phyloP scores from a whole-genome alignment of 2,113 vertebrate species.

The Nerophis lumbriciformis region DNA sequence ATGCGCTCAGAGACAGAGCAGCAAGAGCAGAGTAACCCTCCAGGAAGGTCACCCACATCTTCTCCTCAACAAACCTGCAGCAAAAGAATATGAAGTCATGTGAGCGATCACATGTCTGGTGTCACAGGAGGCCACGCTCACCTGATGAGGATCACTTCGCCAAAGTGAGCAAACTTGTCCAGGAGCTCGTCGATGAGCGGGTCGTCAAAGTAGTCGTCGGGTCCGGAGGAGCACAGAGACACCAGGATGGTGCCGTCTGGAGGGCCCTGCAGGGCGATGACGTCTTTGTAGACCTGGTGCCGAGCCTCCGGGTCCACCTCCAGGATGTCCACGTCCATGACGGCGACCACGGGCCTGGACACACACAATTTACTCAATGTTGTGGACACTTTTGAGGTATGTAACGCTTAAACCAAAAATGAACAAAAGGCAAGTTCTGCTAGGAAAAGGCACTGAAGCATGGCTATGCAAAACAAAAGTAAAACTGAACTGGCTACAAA shows the following conservation, averaged over 20 bases:
- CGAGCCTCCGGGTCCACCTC: constrained; percentile 92
- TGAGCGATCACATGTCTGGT: background rate
- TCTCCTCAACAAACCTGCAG: constrained; percentile 93
- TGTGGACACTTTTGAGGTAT: background rate
- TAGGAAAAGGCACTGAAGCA: too few relatives aligned
- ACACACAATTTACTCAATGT: background rate
- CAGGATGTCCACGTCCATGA: constrained; percentile 92
- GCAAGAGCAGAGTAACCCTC: constrained; percentile 92
- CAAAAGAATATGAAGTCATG: background rate
- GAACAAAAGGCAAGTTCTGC: too few relatives aligned
- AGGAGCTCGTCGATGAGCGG: constrained; percentile 90
- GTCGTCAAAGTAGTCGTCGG: constrained; percentile 88
- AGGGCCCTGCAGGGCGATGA: constrained; percentile 88
- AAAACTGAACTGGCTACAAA: too few relatives aligned
- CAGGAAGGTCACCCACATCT: constrained; percentile 98
- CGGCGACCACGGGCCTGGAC: constrained; percentile 87
- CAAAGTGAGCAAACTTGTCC: constrained; percentile 86
- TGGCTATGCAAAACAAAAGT: too few relatives aligned
- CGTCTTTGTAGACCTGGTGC: constrained; percentile 91
- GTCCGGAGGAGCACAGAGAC: constrained; percentile 82
- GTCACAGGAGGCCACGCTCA: constrained; percentile 42
- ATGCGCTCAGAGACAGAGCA: constrained; percentile 81
- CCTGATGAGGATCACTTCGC: constrained; percentile 97
- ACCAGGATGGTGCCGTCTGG: constrained; percentile 93
- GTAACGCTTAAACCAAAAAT: too few relatives aligned